Evolutionary conservation across 30 jellyfish, hydroid and myxozoan genomes (phyloP).

Genomic region (Aurelia aurita): DNA sequence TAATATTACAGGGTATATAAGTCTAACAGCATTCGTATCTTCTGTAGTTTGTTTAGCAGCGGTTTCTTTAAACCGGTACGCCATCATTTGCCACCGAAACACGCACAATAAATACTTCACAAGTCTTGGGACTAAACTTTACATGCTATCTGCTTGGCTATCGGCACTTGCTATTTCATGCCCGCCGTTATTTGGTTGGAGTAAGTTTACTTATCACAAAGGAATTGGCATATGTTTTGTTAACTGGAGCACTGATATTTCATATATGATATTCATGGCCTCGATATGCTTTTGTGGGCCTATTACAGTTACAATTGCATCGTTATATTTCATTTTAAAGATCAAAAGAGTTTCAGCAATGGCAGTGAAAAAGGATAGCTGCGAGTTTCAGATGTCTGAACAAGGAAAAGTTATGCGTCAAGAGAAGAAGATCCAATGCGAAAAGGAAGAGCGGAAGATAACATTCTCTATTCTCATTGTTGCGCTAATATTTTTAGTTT

Average conservation of each 20-base stretch:
- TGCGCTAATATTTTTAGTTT: conserved; percentile 42
- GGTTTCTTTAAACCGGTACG: conserved; percentile 45
- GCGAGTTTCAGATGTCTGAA: neutral
- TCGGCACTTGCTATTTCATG: conserved; percentile 15
- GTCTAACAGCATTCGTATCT: conserved; percentile 45
- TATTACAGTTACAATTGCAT: conserved; percentile 20
- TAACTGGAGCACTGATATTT: conserved; percentile 34
- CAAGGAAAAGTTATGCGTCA: neutral
- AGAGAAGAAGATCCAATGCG: neutral
- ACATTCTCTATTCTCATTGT: conserved; percentile 54
- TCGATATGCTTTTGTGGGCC: conserved; percentile 58
- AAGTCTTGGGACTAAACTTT: neutral
- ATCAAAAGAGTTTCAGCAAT: neutral
- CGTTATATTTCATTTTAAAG: conserved; percentile 22
- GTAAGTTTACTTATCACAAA: conserved; percentile 33
- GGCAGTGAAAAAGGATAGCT: neutral
- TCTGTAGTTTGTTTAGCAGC: conserved; percentile 51
- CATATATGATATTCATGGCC: conserved; percentile 61
- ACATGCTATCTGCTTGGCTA: conserved; percentile 35
- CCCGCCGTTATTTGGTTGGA: conserved; percentile 71
- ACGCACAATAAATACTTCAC: conserved; percentile 23
- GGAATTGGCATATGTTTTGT: conserved; percentile 44
- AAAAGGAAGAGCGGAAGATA: conserved; percentile 45
- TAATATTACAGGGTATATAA: conserved; percentile 47
- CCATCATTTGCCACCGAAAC: conserved; percentile 33